Evolutionary conservation across 2,888 invertebrate species (phyloP).

Genomic region (Muschampia plurimacula): DNA sequence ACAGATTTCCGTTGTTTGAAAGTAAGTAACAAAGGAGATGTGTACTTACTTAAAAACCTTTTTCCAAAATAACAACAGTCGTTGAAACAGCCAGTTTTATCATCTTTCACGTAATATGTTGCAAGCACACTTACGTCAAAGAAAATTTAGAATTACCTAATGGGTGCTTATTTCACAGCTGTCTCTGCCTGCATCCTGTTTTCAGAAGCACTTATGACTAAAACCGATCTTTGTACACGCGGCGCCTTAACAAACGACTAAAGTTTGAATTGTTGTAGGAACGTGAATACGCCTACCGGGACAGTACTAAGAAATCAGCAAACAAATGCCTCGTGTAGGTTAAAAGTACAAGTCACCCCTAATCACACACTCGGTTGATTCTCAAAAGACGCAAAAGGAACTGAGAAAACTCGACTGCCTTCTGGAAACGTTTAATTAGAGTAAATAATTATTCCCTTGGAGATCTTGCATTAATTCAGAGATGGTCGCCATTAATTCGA

Average conservation of each 20-base stretch:
- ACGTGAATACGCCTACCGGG: conserved; percentile 39
- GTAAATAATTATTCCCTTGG: conserved; percentile 60
- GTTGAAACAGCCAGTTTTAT: not conserved
- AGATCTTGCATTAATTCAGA: conserved; percentile 50
- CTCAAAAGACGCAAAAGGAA: conserved; percentile 62
- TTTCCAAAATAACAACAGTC: not conserved
- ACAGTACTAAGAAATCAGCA: conserved; percentile 49
- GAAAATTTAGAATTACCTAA: not conserved
- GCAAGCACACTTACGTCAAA: not conserved
- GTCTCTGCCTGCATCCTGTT: conserved; percentile 7
- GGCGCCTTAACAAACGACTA: conserved; percentile 34
- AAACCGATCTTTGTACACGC: conserved; percentile 26
- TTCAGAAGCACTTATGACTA: conserved; percentile 5
- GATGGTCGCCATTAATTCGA: conserved; percentile 50
- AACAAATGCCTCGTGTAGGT: conserved; percentile 49
- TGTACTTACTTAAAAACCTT: not conserved
- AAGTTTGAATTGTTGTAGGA: conserved; percentile 39
- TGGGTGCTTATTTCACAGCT: not conserved
- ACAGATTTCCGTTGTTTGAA: too few species aligned
- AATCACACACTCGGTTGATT: conserved; percentile 74
- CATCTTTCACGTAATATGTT: not conserved
- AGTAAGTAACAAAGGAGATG: too few species aligned
- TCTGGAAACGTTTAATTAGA: conserved; percentile 51
- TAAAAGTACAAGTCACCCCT: conserved; percentile 59
- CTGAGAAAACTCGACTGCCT: conserved; percentile 59